Evolutionary conservation across 2,888 invertebrate species (phyloP).

Genomic region (Argynnis bischoffii): DNA sequence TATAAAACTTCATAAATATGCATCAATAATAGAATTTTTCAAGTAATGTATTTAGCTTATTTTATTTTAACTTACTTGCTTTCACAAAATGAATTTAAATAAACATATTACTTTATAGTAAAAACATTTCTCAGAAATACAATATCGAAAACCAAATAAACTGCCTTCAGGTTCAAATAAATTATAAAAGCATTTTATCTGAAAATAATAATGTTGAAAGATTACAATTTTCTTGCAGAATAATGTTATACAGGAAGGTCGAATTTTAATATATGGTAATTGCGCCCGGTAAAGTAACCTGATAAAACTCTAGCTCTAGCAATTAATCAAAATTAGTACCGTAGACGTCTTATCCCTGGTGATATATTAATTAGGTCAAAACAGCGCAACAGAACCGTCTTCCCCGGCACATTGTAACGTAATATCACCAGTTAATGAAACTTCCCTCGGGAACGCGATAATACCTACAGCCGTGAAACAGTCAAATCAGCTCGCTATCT

Average conservation of each 20-base stretch:
- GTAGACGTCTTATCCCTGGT: constrained; percentile 54
- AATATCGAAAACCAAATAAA: neutral
- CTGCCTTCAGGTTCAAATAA: no score
- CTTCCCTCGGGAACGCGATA: constrained; percentile 53
- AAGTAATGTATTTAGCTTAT: neutral
- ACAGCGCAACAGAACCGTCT: constrained; percentile 55
- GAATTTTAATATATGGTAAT: constrained; percentile 20
- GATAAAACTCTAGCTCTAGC: constrained; percentile 42
- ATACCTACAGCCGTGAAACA: constrained; percentile 43
- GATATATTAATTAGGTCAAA: constrained; percentile 70
- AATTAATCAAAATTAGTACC: constrained; percentile 63
- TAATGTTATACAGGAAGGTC: neutral
- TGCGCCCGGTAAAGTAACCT: constrained; percentile 32
- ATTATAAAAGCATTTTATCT: no score
- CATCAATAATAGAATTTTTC: neutral
- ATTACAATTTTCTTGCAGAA: neutral
- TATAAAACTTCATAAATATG: neutral
- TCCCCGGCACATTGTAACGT: constrained; percentile 57
- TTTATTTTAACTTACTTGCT: neutral
- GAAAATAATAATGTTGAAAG: no score
- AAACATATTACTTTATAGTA: neutral
- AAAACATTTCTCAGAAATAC: neutral
- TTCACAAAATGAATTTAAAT: neutral
- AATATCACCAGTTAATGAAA: constrained; percentile 66
- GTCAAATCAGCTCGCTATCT: constrained; percentile 39